These are phyloP conservation scores for Axis porcinus DNA, from an alignment of 2,113 vertebrate species.

Conservation along the genomic window DNA sequence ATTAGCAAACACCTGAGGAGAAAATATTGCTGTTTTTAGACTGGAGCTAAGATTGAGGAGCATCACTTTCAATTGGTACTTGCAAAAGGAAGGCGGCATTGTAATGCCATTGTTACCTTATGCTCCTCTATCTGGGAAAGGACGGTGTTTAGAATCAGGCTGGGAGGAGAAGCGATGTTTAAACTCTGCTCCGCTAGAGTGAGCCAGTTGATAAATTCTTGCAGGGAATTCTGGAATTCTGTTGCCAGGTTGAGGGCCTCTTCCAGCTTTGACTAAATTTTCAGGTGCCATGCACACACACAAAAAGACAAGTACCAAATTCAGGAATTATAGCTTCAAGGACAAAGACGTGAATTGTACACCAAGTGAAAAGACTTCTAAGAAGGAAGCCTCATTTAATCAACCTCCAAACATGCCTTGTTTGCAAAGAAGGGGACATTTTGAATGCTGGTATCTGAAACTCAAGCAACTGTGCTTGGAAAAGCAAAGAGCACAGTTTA, in stretches of 20 bases:
- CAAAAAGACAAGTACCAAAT: slow-evolving; percentile 33
- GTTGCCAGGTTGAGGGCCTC: slow-evolving; percentile 93
- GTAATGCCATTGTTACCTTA: slow-evolving; percentile 84
- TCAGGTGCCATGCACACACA: not conserved
- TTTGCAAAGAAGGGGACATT: slow-evolving; percentile 57
- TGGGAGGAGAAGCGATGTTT: slow-evolving; percentile 91
- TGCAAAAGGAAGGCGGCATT: not conserved
- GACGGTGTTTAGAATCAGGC: slow-evolving; percentile 93
- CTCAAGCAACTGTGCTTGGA: not conserved
- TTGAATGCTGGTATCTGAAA: slow-evolving; percentile 20
- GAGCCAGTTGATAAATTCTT: slow-evolving; percentile 99
- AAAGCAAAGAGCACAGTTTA: slow-evolving; percentile 40
- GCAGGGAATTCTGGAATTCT: slow-evolving; percentile 95
- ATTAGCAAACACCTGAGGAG: slow-evolving; percentile 92
- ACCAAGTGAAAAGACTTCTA: slow-evolving; percentile 28
- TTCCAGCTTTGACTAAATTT: slow-evolving; percentile 92
- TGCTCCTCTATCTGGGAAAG: slow-evolving; percentile 98
- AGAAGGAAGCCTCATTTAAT: slow-evolving; percentile 29
- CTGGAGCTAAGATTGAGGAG: not conserved
- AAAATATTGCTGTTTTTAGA: not conserved
- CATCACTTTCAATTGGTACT: not conserved
- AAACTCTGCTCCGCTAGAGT: slow-evolving; percentile 95
- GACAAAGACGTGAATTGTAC: slow-evolving; percentile 70
- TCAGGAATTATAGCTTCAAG: slow-evolving; percentile 18
- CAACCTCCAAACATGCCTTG: not conserved